A percentile compares a stretch with the other conserved stretches of the same genome.
phyloP scores from a whole-genome alignment of 2,888 invertebrate genomes.

The Drosophila nr. perissopoda region DNA sequence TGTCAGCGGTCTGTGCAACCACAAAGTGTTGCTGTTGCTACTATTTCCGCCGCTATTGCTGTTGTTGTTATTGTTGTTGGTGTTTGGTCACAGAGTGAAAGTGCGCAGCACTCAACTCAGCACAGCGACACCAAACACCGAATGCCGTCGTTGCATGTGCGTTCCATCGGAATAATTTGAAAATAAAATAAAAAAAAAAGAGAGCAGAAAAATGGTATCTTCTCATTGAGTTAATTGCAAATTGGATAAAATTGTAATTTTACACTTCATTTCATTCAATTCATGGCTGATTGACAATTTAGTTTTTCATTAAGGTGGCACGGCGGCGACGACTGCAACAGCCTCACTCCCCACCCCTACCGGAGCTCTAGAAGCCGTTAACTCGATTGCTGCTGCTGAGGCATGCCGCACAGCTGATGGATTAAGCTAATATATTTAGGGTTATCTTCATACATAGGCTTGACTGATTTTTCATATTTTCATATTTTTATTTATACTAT shows the following conservation, averaged over 20 bases:
- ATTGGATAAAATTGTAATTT: constrained; percentile 85
- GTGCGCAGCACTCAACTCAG: constrained; percentile 45
- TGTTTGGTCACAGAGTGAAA: constrained; percentile 53
- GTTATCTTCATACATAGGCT: neutral
- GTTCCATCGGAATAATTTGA: constrained; percentile 80
- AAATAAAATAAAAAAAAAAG: constrained; percentile 55
- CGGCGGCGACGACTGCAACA: constrained; percentile 1
- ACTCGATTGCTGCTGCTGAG: constrained; percentile 41
- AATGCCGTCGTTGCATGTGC: constrained; percentile 61
- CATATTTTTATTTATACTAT: neutral
- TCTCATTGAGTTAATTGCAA: constrained; percentile 83
- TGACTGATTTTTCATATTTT: neutral
- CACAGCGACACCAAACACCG: constrained; percentile 25
- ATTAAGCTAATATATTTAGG: constrained; percentile 1
- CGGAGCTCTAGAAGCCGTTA: constrained; percentile 7
- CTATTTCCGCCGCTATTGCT: neutral
- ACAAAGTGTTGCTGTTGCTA: constrained; percentile 49
- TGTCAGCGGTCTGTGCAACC: constrained; percentile 54
- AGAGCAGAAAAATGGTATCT: constrained; percentile 54
- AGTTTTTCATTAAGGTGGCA: constrained; percentile 81
- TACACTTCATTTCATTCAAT: constrained; percentile 83
- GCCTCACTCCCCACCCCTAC: neutral
- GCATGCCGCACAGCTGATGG: constrained; percentile 15
- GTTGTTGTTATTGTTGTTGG: constrained; percentile 29
- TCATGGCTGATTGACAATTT: constrained; percentile 84